Percentiles rank a stretch among this genome's conserved stretches.
These are phyloP conservation scores for Lobophora halterata DNA, from an alignment of 2,888 invertebrate species.

Conservation along the genomic window DNA sequence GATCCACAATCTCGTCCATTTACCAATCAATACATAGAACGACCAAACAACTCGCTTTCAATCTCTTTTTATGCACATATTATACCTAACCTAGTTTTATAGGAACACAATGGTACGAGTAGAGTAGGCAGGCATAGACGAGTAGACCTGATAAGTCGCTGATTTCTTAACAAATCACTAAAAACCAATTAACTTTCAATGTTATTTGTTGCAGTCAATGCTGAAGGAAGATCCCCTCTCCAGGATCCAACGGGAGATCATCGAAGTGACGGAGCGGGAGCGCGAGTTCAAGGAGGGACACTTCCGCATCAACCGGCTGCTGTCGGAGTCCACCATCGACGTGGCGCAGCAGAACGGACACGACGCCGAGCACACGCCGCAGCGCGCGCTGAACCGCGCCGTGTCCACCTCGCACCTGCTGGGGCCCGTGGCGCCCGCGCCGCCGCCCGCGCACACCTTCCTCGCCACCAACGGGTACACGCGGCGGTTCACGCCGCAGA, in stretches of 20 bases:
- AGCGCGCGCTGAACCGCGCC: conserved; percentile 60
- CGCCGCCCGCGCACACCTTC: conserved; percentile 57
- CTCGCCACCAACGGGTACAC: conserved; percentile 74
- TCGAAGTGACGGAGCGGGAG: conserved; percentile 91
- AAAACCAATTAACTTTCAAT: neutral
- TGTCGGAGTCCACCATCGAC: conserved; percentile 73
- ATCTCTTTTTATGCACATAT: too few relatives aligned
- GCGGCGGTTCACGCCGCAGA: conserved; percentile 83
- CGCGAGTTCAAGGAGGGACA: conserved; percentile 86
- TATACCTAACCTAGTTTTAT: too few relatives aligned
- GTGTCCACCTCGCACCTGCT: conserved; percentile 72
- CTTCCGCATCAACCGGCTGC: conserved; percentile 66
- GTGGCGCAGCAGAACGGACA: conserved; percentile 72
- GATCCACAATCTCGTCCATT: too few relatives aligned
- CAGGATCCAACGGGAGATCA: conserved; percentile 94
- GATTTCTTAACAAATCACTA: neutral
- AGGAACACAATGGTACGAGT: too few relatives aligned
- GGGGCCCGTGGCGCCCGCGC: conserved; percentile 60
- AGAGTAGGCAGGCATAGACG: too few relatives aligned
- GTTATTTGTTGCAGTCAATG: conserved; percentile 68
- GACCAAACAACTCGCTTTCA: too few relatives aligned
- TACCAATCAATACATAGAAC: too few relatives aligned
- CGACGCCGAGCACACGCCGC: conserved; percentile 57
- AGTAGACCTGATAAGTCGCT: too few relatives aligned
- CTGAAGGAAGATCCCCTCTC: conserved; percentile 86